Percentiles rank a stretch among this genome's conserved stretches.
Evolutionary conservation across 2,113 vertebrate genomes (phyloP).

Genomic region (Mormyrus lacerda): DNA sequence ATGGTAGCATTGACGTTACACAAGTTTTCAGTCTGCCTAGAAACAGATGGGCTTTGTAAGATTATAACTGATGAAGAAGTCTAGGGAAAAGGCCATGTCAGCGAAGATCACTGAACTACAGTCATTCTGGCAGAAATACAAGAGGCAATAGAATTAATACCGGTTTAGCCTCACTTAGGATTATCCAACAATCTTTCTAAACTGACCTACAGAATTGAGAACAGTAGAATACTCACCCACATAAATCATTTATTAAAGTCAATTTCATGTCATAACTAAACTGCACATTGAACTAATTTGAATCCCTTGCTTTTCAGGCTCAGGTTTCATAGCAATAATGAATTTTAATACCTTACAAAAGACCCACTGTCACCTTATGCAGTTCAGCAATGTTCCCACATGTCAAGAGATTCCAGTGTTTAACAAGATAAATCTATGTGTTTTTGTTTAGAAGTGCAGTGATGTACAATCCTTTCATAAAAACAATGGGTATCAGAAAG

Average conservation of each 20-base stretch:
- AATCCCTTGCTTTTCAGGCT: neutral
- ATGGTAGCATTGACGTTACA: neutral
- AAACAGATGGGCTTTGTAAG: neutral
- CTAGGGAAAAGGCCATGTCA: neutral
- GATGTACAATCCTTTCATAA: neutral
- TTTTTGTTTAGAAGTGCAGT: neutral
- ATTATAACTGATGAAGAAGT: neutral
- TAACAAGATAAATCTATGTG: neutral
- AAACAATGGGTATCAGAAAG: neutral
- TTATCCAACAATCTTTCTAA: neutral
- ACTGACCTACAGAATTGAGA: neutral
- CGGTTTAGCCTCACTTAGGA: neutral
- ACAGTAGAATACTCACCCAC: neutral
- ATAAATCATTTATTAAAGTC: neutral
- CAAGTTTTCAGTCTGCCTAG: neutral
- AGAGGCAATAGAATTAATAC: neutral
- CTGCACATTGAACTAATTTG: neutral
- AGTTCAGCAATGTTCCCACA: neutral
- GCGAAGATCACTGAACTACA: neutral
- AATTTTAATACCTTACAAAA: too few species aligned
- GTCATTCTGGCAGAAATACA: neutral
- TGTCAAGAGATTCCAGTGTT: neutral
- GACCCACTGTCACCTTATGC: neutral
- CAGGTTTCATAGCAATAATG: neutral
- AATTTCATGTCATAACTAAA: neutral